phyloP scores from a whole-genome alignment of 2,888 invertebrate species.

The Colostygia pectinataria region DNA sequence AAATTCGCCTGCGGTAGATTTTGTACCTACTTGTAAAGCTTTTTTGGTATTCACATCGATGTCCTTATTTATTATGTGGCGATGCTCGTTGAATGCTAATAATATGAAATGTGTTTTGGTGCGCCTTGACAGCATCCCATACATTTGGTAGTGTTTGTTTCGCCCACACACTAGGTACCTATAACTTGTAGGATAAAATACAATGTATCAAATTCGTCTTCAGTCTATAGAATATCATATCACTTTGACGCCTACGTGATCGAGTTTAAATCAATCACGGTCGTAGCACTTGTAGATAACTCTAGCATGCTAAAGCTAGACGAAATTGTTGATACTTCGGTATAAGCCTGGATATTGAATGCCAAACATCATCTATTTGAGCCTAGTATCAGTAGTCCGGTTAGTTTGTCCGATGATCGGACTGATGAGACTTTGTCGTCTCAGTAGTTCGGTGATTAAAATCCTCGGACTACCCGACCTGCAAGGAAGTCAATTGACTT shows the following conservation, averaged over 20 bases:
- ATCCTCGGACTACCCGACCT: too few species aligned
- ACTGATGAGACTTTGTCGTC: too few species aligned
- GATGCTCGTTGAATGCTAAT: conserved; percentile 48
- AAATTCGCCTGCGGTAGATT: conserved; percentile 32
- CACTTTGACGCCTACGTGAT: conserved; percentile 1
- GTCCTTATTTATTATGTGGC: conserved; percentile 43
- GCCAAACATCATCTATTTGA: too few species aligned
- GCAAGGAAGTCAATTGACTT: too few species aligned
- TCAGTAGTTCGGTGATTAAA: too few species aligned
- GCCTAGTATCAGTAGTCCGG: too few species aligned
- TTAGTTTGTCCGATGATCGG: too few species aligned
- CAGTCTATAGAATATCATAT: not conserved
- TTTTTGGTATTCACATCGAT: conserved; percentile 48
- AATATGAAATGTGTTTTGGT: conserved; percentile 25
- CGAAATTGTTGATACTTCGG: too few species aligned
- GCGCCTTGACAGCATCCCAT: conserved; percentile 15
- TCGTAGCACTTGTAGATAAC: not conserved
- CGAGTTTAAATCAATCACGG: conserved; percentile 4
- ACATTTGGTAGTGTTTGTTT: conserved; percentile 8
- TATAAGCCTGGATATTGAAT: too few species aligned
- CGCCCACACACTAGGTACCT: not conserved
- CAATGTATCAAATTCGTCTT: not conserved
- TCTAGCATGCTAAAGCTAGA: too few species aligned
- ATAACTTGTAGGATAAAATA: not conserved
- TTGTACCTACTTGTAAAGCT: conserved; percentile 35